Conservation (phyloP, 1,140 invertebrate species). For the Bombyx mandarina region DNA sequence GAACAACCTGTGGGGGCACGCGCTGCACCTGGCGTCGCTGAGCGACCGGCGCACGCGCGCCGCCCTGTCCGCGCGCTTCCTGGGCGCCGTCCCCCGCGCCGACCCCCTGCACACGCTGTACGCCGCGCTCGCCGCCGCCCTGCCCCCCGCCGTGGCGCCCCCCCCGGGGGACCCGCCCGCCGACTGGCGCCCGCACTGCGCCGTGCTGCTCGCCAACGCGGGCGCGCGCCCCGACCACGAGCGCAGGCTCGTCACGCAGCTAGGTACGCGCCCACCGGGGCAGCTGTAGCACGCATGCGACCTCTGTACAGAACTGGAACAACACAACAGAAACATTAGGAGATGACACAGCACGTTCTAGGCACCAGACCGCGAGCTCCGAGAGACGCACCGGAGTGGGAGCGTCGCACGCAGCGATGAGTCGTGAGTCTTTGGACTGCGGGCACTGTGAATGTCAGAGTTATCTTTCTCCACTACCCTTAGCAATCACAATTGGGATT, state of each 20-base stretch:
- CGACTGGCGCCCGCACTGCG: slow-evolving; percentile 95
- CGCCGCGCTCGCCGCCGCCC: slow-evolving; percentile 88
- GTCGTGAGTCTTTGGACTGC: too few species aligned
- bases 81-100: slow-evolving; percentile 85
- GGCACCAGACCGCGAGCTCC: too few species aligned
- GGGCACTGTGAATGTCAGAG: too few species aligned
- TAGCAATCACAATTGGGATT: too few species aligned
- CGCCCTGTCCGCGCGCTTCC: slow-evolving; percentile 89
- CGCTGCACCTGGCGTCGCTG: slow-evolving; percentile 90
- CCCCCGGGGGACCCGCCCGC: slow-evolving; percentile 91
- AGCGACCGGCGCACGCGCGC: slow-evolving; percentile 87
- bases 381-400: too few species aligned
- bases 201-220: slow-evolving; percentile 93
- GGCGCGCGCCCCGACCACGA: slow-evolving; percentile 85
- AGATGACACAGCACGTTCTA: too few species aligned
- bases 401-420: too few species aligned
- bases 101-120: slow-evolving; percentile 95
- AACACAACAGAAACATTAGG: too few species aligned
- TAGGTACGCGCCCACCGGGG: slow-evolving; percentile 52
- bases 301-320: too few species aligned
- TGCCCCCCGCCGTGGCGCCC: slow-evolving; percentile 88
- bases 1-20: slow-evolving; percentile 93
- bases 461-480: too few species aligned
- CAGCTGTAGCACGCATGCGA: too few species aligned
- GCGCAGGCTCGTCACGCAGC: slow-evolving; percentile 84